Conservation (phyloP, 2,113 vertebrate genomes). For the Osmerus mordax region DNA sequence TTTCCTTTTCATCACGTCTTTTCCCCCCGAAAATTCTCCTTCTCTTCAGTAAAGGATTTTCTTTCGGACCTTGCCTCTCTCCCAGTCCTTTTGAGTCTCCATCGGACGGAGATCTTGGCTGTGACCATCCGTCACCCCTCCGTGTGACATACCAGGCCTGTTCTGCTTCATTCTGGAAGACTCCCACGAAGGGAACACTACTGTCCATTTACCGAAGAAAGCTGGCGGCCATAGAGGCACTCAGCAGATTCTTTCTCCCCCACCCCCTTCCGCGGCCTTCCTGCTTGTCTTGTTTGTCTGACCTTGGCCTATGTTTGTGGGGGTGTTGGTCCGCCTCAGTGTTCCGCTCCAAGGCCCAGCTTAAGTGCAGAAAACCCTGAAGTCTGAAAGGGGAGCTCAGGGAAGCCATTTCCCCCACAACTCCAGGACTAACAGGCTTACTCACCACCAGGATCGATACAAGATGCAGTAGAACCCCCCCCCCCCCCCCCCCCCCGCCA, state of each 20-base stretch:
- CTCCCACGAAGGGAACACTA: not conserved
- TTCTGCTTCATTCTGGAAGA: not conserved
- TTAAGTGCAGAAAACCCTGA: conserved; percentile 32
- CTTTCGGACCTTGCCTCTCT: conserved; percentile 19
- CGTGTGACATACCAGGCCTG: not conserved
- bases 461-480: conserved; percentile 25
- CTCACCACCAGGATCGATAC: conserved; percentile 36
- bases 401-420: conserved; percentile 8
- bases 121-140: conserved; percentile 1
- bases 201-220: conserved; percentile 2
- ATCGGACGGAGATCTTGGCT: not conserved
- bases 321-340: conserved; percentile 6
- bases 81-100: conserved; percentile 18
- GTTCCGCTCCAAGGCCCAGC: conserved; percentile 28
- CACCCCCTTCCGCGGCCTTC: not conserved
- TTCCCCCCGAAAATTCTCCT: conserved; percentile 23
- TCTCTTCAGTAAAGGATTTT: conserved; percentile 12
- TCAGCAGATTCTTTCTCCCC: not conserved
- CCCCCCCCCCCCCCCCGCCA: not conserved
- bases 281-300: conserved; percentile 17
- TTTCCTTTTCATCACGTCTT: conserved; percentile 7
- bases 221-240: not conserved
- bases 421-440: conserved; percentile 14
- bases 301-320: conserved; percentile 23
- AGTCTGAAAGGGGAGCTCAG: conserved; percentile 22